Evolutionary conservation across 2,797 vertebrate genomes (phyloP).

Genomic region (Nyctibius grandis): DNA sequence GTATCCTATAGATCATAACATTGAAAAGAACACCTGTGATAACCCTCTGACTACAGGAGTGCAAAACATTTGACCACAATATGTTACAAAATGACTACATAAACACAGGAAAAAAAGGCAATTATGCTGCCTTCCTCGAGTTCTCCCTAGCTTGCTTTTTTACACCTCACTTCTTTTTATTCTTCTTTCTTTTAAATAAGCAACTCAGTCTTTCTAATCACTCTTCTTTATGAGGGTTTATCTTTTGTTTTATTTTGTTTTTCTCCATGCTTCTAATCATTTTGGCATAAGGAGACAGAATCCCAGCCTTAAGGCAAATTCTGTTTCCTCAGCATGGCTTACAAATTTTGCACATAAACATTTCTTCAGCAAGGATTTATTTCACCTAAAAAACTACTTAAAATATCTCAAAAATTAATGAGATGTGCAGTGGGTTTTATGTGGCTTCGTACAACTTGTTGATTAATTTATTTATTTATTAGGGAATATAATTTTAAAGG

Average conservation of each 20-base stretch:
- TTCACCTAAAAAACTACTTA: background rate
- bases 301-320: background rate
- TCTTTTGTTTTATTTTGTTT: background rate
- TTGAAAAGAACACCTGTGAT: background rate
- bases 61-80: background rate
- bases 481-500: slow-evolving; percentile 27
- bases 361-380: background rate
- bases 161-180: background rate
- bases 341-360: background rate
- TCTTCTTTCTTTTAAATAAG: background rate
- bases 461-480: slow-evolving; percentile 31
- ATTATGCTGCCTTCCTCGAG: background rate
- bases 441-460: background rate
- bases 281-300: background rate
- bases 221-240: background rate
- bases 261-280: background rate
- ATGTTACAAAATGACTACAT: background rate
- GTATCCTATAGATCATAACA: background rate
- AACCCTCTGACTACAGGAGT: background rate
- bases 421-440: background rate
- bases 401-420: background rate
- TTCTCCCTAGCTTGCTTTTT: background rate
- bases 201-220: background rate
- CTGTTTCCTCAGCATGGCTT: background rate
- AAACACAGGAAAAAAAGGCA: background rate